Evolutionary conservation across 2,113 vertebrate genomes (phyloP).

Genomic region (Triplophysa siluroides): DNA sequence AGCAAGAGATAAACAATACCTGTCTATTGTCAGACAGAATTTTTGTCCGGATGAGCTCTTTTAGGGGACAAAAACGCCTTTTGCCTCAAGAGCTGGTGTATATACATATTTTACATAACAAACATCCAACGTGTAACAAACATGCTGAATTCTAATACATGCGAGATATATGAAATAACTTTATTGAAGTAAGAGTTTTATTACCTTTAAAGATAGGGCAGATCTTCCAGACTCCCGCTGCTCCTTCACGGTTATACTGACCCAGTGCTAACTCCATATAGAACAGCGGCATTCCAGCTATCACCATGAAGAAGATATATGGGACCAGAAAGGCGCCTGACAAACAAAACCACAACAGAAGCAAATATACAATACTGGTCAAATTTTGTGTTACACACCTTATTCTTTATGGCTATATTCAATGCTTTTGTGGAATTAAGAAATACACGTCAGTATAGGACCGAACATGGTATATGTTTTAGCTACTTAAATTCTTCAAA

Average conservation of each 20-base stretch:
- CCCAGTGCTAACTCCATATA: slow-evolving; percentile 91
- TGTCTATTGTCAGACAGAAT: slow-evolving; percentile 53
- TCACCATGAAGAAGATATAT: slow-evolving; percentile 89
- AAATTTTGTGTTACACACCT: neutral
- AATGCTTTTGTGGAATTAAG: neutral
- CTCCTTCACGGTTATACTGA: slow-evolving; percentile 87
- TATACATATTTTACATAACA: neutral
- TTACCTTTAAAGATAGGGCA: slow-evolving; percentile 90
- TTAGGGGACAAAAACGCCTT: slow-evolving; percentile 27
- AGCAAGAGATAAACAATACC: slow-evolving; percentile 67
- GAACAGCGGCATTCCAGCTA: slow-evolving; percentile 89
- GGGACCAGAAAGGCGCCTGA: slow-evolving; percentile 88
- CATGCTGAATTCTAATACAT: neutral
- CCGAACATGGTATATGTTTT: too few relatives aligned
- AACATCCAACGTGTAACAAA: neutral
- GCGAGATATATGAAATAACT: neutral
- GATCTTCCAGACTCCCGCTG: slow-evolving; percentile 90
- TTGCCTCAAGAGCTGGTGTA: neutral
- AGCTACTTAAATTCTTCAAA: too few relatives aligned
- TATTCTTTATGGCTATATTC: neutral
- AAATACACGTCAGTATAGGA: too few relatives aligned
- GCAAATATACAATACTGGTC: neutral
- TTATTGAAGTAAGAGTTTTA: neutral
- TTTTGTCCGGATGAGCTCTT: neutral
- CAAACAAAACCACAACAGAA: neutral